Conservation (phyloP, 2,113 vertebrate species). For the Romanogobio albipinnatus region DNA sequence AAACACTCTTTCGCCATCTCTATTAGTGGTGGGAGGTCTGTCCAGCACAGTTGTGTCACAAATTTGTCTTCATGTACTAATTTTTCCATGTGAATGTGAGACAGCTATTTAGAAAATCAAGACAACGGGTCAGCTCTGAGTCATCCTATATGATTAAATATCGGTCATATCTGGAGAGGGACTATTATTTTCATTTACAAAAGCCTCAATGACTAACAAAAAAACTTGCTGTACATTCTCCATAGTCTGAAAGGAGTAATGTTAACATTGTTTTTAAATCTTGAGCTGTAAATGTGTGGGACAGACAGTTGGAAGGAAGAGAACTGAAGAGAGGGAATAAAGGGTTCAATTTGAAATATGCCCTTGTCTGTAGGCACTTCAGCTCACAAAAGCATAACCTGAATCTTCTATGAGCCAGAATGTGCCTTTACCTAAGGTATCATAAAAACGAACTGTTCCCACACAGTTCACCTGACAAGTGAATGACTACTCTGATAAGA, state of each 20-base stretch:
- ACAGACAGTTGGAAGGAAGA: neutral
- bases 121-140: neutral
- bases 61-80: constrained; percentile 18
- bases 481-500: constrained; percentile 28
- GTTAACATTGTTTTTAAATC: constrained; percentile 11
- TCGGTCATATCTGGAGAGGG: neutral
- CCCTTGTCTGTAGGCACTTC: constrained; percentile 4
- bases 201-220: neutral
- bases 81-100: neutral
- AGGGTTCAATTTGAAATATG: constrained; percentile 19
- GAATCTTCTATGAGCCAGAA: neutral
- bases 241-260: neutral
- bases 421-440: constrained; percentile 5
- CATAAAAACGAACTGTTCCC: neutral
- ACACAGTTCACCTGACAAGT: constrained; percentile 14
- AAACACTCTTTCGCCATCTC: neutral
- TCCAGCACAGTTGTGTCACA: constrained; percentile 46
- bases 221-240: neutral
- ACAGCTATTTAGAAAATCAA: neutral
- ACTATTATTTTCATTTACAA: constrained; percentile 4
- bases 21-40: constrained; percentile 22
- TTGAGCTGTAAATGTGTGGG: neutral
- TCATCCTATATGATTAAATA: constrained; percentile 2
- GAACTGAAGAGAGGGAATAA: constrained; percentile 1
- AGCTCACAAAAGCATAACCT: neutral